Base-by-base conservation (phyloP, 2,888 invertebrate genomes). In the Spatulosminthurus flaviceps region DNA sequence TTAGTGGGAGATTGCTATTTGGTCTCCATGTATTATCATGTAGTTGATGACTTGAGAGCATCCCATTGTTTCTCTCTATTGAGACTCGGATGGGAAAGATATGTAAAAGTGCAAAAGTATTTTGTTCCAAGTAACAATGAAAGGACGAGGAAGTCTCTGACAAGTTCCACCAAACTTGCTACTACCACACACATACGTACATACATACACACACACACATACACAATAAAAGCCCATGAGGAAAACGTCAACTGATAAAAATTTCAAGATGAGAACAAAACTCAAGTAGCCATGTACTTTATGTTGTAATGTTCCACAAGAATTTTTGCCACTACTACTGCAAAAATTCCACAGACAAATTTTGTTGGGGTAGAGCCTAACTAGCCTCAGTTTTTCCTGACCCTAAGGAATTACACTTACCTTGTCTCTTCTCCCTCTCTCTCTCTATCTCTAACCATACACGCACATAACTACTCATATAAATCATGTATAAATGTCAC, bases 41-140 rank as follows among this genome's bases (percentile, higher is more conserved):
- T 51, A 51, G 16, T 11, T n/a, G 51, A 51, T 51, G 5, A 51
- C 5, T 2, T 51, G 16, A 2, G 16, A 11, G 19, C n/a, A n/a
- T 51, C 16, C 16, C 51, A 51, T 69, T 28, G 51, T 69, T 77
- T 43, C 69, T 77, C 67, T 22, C 71, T 64, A n/a, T 13, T 51
- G 51, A 13, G 51, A 51, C 16, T 51, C 19, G 5, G 2, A n/a
- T 16, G n/a, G 51, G 1, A 51, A 51, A n/a, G 51, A 51, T 51
- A 51, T 51, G 9, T 51, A 2, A 51, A n/a, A 4, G 16, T 51
- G 5, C 51, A 11, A 19, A 11, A 51, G 51, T 34, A 4, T 34
- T 34, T 9, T 34, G 34, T 9, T 7, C 9, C 9, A 19, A 13
- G 51, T 19, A 51, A 51, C 16, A 51, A 51, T 51, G 9, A 51